These are phyloP conservation scores for Papilio elwesi DNA, from an alignment of 2,888 invertebrate species.

Conservation along the genomic window DNA sequence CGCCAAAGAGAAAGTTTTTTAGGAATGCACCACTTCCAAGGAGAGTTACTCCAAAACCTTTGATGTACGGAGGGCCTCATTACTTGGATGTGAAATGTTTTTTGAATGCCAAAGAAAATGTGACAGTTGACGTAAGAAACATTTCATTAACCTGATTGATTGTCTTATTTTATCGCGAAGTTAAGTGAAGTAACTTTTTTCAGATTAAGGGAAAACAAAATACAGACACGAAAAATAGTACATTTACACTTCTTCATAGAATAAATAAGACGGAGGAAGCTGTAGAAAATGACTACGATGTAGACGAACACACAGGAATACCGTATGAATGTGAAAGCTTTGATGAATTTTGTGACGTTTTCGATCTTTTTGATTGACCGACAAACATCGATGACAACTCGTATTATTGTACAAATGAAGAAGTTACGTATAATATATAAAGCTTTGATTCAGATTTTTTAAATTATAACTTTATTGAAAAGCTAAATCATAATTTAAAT, in stretches of 20 bases:
- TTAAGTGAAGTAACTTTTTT: slow-evolving; percentile 17
- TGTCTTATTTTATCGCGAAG: not conserved
- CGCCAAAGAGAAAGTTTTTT: slow-evolving; percentile 4
- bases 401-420: slow-evolving; percentile 17
- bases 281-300: slow-evolving; percentile 7
- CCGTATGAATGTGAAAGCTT: slow-evolving; percentile 19
- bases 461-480: not conserved
- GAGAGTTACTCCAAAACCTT: slow-evolving; percentile 13
- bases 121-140: slow-evolving; percentile 21
- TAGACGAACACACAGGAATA: not conserved
- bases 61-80: not conserved
- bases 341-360: slow-evolving; percentile 22
- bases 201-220: slow-evolving; percentile 22
- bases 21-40: slow-evolving; percentile 16
- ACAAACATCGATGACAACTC: slow-evolving; percentile 13
- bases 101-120: not conserved
- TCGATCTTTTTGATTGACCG: slow-evolving; percentile 30
- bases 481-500: not conserved
- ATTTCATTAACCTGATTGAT: not conserved
- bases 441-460: not conserved
- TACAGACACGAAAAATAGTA: slow-evolving; percentile 6
- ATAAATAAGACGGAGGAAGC: slow-evolving; percentile 7
- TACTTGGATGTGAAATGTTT: slow-evolving; percentile 10
- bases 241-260: slow-evolving; percentile 31
- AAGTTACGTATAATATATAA: slow-evolving; percentile 3